Conservation (phyloP, 2,888 invertebrate genomes). For the Chrysotoxum bicinctum region DNA sequence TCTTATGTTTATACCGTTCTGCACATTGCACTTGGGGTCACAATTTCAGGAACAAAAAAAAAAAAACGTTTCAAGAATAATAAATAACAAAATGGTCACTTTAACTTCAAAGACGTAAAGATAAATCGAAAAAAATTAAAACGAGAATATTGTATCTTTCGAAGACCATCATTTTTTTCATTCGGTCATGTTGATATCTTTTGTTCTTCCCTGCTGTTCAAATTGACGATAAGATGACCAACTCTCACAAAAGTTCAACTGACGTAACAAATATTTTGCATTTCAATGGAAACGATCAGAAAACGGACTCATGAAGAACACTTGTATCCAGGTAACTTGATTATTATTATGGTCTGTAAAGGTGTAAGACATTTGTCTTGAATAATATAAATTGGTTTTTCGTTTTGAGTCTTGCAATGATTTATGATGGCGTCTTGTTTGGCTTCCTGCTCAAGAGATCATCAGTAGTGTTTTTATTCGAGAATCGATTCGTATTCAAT, state of each 20-base stretch:
- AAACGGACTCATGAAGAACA: slow-evolving; percentile 1
- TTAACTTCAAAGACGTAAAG: slow-evolving; percentile 31
- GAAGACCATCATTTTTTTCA: slow-evolving; percentile 38
- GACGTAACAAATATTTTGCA: slow-evolving; percentile 61
- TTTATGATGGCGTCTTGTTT: slow-evolving; percentile 61
- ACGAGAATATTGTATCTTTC: background rate
- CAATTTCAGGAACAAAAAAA: background rate
- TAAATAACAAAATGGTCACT: slow-evolving; percentile 60
- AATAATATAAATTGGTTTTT: slow-evolving; percentile 27
- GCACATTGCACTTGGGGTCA: slow-evolving; percentile 64
- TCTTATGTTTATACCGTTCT: slow-evolving; percentile 49
- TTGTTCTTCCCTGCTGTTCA: slow-evolving; percentile 59
- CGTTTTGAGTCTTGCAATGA: slow-evolving; percentile 29
- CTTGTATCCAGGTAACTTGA: slow-evolving; percentile 28
- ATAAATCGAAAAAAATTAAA: slow-evolving; percentile 58
- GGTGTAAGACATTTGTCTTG: slow-evolving; percentile 55
- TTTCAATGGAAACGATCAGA: slow-evolving; percentile 30
- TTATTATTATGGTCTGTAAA: background rate
- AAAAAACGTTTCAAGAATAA: slow-evolving; percentile 17
- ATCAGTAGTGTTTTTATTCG: slow-evolving; percentile 19
- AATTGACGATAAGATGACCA: slow-evolving; percentile 45
- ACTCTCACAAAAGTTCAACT: slow-evolving; percentile 35
- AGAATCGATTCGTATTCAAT: slow-evolving; percentile 14
- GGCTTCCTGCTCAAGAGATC: slow-evolving; percentile 14
- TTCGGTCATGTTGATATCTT: slow-evolving; percentile 52